Base-by-base conservation (phyloP, 1,140 invertebrate species). In the Neelides sp. region DNA sequence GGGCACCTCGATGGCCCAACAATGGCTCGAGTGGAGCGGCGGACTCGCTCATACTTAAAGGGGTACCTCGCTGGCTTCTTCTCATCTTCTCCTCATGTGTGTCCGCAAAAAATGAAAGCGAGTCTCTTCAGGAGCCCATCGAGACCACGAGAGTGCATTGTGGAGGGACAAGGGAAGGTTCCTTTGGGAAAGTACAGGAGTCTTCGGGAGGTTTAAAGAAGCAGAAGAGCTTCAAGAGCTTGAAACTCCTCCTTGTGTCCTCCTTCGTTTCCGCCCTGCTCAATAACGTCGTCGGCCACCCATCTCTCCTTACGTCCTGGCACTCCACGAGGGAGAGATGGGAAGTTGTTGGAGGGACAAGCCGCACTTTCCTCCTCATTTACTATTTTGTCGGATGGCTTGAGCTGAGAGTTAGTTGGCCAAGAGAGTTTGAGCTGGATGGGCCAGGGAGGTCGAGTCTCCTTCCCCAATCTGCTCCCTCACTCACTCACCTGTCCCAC, bases 181-280 rank as follows among this genome's bases (percentile, higher is more conserved):
- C 42, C 30, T 45, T 45, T 32, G 45, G 15, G 30, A 42, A 52
- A 37, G 39, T 28, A 52, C 46, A 36, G 26, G 34, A 52, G 50
- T 36, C 50, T n/a, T n/a, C 50, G 50, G 50, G 52, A 54, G 46
- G 46, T 49, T 17, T 17, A n/a, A n/a, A 52, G 47, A 55, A 55
- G 46, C 48, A 43, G 46, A 50, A 50, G 48, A 55, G 48, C 53
- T 55, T 43, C 34, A 30, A 22, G 24, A 8, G 24, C n/a, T n/a
- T n/a, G n/a, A n/a, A 48, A 42, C 53, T 55, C 53, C 53, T 55
- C 53, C 53, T 55, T 47, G 48, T 55, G 20, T 42, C 42, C 41
- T 28, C 40, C 42, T 46, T 28, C 37, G 53, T 55, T 50, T 55
- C 53, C 53, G 53, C 53, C 53, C 53, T 35, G 53, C 40, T 49